phyloP scores from a whole-genome alignment of 1,140 invertebrate species.

The Drosophila rhopaloa region DNA sequence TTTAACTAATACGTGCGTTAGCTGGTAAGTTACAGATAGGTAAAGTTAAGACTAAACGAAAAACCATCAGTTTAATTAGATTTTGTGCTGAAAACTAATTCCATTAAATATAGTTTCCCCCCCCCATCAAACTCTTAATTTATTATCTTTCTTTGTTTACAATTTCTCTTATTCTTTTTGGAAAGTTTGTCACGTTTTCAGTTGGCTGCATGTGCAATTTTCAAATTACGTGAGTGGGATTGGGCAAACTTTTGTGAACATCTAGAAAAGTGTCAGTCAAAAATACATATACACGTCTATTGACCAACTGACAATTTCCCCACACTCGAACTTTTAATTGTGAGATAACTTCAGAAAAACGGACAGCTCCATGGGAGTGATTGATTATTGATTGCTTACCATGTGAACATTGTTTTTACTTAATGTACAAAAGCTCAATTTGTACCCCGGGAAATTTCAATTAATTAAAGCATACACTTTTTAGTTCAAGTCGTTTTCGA shows the following conservation, averaged over 20 bases:
- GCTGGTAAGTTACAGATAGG: neutral
- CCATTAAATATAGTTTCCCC: neutral
- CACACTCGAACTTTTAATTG: neutral
- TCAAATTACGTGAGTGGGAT: constrained; percentile 38
- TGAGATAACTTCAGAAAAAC: neutral
- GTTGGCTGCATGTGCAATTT: constrained; percentile 40
- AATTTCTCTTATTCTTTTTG: constrained; percentile 7
- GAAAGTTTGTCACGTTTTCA: constrained; percentile 37
- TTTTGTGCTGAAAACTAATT: neutral
- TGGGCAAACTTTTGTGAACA: constrained; percentile 9
- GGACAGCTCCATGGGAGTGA: neutral
- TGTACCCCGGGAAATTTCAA: neutral
- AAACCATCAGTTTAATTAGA: neutral
- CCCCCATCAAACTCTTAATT: constrained; percentile 1
- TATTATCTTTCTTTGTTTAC: constrained; percentile 30
- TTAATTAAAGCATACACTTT: neutral
- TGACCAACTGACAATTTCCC: neutral
- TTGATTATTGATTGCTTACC: constrained; percentile 1
- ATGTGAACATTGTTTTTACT: neutral
- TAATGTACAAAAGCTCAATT: neutral
- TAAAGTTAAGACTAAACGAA: neutral
- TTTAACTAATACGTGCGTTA: too few species aligned
- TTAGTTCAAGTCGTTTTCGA: neutral
- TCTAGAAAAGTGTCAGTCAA: constrained; percentile 1
- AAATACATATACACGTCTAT: neutral